phyloP scores from a whole-genome alignment of 2,888 invertebrate genomes.

The Eupithecia insigniata region DNA sequence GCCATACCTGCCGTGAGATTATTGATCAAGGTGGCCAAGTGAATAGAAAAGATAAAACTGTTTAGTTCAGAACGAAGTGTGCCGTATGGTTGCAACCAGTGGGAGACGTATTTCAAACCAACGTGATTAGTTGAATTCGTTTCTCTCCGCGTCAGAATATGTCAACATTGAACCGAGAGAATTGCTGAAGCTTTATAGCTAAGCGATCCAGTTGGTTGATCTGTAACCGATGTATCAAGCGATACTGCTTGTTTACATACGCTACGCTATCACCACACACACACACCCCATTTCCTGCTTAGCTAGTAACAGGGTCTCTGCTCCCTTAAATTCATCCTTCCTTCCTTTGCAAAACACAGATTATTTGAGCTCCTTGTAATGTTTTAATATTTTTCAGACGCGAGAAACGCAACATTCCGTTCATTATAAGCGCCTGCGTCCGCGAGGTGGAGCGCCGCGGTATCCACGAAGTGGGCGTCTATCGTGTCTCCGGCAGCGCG shows the following conservation, averaged over 20 bases:
- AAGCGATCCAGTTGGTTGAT: background rate
- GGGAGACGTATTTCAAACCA: background rate
- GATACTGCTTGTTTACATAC: background rate
- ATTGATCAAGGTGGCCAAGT: too few species aligned
- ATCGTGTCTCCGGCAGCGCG: conserved; percentile 96
- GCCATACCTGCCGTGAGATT: too few species aligned
- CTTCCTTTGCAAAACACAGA: background rate
- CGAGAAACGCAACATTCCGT: conserved; percentile 93
- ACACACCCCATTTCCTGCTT: too few species aligned
- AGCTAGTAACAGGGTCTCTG: too few species aligned
- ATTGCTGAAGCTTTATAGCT: background rate
- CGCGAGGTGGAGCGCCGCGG: conserved; percentile 96
- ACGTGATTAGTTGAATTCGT: background rate
- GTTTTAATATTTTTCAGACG: conserved; percentile 78
- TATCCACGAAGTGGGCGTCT: conserved; percentile 95
- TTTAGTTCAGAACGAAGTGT: too few species aligned
- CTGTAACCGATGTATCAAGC: background rate
- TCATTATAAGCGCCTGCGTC: conserved; percentile 95
- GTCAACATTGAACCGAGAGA: too few species aligned
- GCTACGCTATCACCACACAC: too few species aligned
- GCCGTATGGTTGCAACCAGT: too few species aligned
- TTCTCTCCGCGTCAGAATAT: background rate
- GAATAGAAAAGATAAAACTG: too few species aligned
- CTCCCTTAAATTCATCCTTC: too few species aligned
- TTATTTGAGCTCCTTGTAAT: background rate